Evolutionary conservation across 2,888 invertebrate genomes (phyloP), one percentile per base, ranked within the genome.

Genomic region (Dynastes tityus): DNA sequence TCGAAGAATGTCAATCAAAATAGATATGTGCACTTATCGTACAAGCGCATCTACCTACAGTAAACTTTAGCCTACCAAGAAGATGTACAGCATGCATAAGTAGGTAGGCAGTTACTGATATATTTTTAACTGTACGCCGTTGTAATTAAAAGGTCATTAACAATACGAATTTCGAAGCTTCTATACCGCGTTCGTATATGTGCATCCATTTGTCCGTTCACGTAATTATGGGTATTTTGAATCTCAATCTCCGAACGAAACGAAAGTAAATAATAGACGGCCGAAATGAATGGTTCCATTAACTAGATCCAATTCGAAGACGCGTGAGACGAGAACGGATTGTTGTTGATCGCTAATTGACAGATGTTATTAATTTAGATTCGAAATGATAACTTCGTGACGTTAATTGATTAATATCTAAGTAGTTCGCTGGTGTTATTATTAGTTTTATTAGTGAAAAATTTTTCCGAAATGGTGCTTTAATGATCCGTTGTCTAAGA

Each of bases 301-400:
- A 63, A 63, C 29, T 5, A 63, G 32, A 11, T 63, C 27, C 29
- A 63, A 63, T 32, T 27, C 9, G 32, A 4, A 13, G 63, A 63
- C 13, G 29, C 32, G 61, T 61, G 63, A 63, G 27, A 63, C 63
- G 63, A 63, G 63, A 63, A 63, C 63, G 32, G 63, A 63, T 63
- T 63, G 63, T 32, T 63, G 63, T 63, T 32, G 63, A 63, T 63
- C 63, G 63, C 29, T 63, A 63, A 63, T 63, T 63, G 63, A 63
- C 63, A 63, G 51, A 22, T 32, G 68, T 51, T 68, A 68, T 68
- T 68, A 51, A 51, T 68, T 68, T 68, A 68, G 68, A 68, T 68
- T 51, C 51, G 68, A 27, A 68, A 68, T 68, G 68, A 68, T 68
- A 68, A 65, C 40, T 13, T 13, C 55, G n/a, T 22, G 55, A 55